A percentile compares a stretch with the other conserved stretches of the same genome.
Conservation (phyloP, 1,140 invertebrate genomes). For the Cephus cinctus region DNA sequence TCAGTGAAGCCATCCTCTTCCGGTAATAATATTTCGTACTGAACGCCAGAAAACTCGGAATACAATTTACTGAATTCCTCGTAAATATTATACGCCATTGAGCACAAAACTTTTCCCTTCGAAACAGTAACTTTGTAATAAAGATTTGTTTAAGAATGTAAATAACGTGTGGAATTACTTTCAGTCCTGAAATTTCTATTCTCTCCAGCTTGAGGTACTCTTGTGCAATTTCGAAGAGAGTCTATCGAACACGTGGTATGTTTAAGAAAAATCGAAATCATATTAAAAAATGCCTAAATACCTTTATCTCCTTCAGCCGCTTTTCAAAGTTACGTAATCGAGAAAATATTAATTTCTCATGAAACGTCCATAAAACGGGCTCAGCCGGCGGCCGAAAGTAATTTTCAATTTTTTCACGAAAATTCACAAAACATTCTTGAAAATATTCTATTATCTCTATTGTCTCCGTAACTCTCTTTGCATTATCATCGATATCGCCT, state of each 20-base stretch:
- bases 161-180: no score
- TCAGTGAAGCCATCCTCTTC: slow-evolving; percentile 62
- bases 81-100: slow-evolving; percentile 57
- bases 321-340: no score
- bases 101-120: slow-evolving; percentile 65
- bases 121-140: no score
- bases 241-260: slow-evolving; percentile 44
- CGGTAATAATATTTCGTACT: slow-evolving; percentile 69
- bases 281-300: slow-evolving; percentile 13
- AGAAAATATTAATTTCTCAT: slow-evolving; percentile 62
- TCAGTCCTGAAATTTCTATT: slow-evolving; percentile 78
- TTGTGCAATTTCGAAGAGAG: slow-evolving; percentile 69
- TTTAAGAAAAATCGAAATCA: background rate
- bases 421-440: slow-evolving; percentile 48
- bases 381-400: slow-evolving; percentile 58
- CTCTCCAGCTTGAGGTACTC: slow-evolving; percentile 88
- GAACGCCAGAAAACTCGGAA: slow-evolving; percentile 67
- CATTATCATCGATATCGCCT: slow-evolving; percentile 60
- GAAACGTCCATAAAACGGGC: slow-evolving; percentile 63
- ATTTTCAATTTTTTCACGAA: slow-evolving; percentile 55
- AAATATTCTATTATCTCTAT: slow-evolving; percentile 33
- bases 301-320: slow-evolving; percentile 52
- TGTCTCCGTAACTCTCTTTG: slow-evolving; percentile 32
- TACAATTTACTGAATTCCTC: slow-evolving; percentile 74
- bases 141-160: no score